Conservation (phyloP, 1,140 invertebrate species). For the Theocolax elegans region DNA sequence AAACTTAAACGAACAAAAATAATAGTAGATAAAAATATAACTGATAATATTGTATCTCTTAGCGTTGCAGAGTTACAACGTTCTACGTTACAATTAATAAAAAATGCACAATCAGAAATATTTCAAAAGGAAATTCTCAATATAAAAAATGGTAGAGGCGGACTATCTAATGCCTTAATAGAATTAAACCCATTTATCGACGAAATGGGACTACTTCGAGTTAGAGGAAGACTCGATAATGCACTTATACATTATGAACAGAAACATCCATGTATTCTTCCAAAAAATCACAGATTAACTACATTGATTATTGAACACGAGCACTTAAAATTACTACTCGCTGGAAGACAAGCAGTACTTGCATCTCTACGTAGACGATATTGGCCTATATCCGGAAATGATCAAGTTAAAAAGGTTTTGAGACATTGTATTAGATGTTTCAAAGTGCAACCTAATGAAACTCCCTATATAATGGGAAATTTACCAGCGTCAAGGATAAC, state of each 20-base stretch:
- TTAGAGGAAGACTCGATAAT: conserved; percentile 45
- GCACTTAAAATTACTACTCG: background rate
- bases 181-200: conserved; percentile 45
- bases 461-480: background rate
- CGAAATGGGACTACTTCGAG: conserved; percentile 35
- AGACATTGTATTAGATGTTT: background rate
- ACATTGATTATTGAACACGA: background rate
- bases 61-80: background rate
- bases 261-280: conserved; percentile 46
- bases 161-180: background rate
- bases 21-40: background rate
- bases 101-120: too few relatives aligned
- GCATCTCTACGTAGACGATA: background rate
- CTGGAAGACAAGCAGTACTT: background rate
- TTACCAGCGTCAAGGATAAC: background rate
- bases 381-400: background rate
- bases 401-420: background rate
- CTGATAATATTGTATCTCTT: background rate
- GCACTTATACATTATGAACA: conserved; percentile 33
- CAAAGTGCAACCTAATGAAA: background rate
- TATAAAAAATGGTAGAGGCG: background rate
- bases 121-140: background rate
- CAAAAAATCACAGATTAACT: background rate
- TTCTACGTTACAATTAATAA: too few relatives aligned
- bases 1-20: background rate